Conservation (phyloP, 2,888 invertebrate genomes). For the Ophioninae sp. region DNA sequence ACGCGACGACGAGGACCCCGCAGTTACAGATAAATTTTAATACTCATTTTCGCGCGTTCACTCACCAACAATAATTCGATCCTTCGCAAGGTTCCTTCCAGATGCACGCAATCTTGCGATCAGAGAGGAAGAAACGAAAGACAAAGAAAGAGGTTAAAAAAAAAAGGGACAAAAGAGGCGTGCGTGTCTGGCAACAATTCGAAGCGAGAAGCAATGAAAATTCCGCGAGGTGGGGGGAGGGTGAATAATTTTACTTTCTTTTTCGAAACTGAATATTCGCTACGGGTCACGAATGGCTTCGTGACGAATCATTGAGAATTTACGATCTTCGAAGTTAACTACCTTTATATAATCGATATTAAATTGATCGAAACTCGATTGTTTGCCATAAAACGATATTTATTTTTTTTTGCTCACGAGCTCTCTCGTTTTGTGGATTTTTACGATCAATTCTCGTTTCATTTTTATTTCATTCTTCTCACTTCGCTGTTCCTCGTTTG, state of each 20-base stretch:
- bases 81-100: constrained; percentile 33
- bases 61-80: constrained; percentile 34
- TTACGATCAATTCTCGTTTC: neutral
- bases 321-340: neutral
- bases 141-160: neutral
- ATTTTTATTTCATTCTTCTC: neutral
- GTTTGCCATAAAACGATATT: neutral
- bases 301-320: neutral
- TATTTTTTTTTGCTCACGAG: neutral
- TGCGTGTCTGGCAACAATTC: constrained; percentile 35
- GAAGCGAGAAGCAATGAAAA: constrained; percentile 18
- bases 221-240: neutral
- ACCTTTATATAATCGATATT: neutral
- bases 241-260: neutral
- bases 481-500: neutral
- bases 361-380: neutral
- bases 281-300: neutral
- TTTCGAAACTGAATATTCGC: neutral
- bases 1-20: neutral
- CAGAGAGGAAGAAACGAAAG: neutral
- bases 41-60: constrained; percentile 17
- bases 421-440: neutral
- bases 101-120: constrained; percentile 34
- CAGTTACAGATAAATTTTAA: constrained; percentile 54
- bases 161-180: constrained; percentile 14